Base-by-base conservation (phyloP, 1,140 invertebrate species). In the Euura lappo region DNA sequence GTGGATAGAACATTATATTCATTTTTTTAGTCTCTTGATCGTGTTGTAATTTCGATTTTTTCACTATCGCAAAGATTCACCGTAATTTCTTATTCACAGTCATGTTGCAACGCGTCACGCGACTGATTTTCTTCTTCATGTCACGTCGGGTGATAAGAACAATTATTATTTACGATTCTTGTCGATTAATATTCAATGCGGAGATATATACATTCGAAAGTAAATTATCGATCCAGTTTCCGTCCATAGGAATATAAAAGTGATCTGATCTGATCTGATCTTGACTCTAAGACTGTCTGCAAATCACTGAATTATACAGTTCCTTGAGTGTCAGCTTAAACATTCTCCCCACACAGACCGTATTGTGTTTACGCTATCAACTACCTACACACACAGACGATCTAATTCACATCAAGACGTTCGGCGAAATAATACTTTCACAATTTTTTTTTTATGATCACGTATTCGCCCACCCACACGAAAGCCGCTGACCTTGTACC, bases 221-320 rank as follows among this genome's bases (percentile, higher is more conserved):
- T 28, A 28, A 28, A 1, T 28, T 28, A 28, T 28, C 28, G 28
- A 28, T 1, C 28, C 28, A 28, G 28, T 28, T 28, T 1, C 28
- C 28, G 28, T 28, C 28, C 1, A 28, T 28, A 28, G 28, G 28
- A 28, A 28, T 28, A 28, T 28, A 28, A 28, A 28, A 28, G 28
- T 28, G 28, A 28, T 28, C 28, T 28, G 28, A 28, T 28, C 28
- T 1, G 28, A 28, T 28, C 51, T 60, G 51, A 60, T 60, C 51
- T 76, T 76, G 70, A 74, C 65, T 68, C 44, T n/a, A 70, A 71
- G 69, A 72, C 74, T 72, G 65, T 74, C 69, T 71, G 73, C 68
- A 77, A 71, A 73, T 74, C 72, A 85, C 83, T 85, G 83, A 79
- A 80, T 79, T 75, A 75, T 76, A 78, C 78, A 70, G 72, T 75